phyloP scores from a whole-genome alignment of 1,140 invertebrate genomes.

The Dreissena polymorpha region DNA sequence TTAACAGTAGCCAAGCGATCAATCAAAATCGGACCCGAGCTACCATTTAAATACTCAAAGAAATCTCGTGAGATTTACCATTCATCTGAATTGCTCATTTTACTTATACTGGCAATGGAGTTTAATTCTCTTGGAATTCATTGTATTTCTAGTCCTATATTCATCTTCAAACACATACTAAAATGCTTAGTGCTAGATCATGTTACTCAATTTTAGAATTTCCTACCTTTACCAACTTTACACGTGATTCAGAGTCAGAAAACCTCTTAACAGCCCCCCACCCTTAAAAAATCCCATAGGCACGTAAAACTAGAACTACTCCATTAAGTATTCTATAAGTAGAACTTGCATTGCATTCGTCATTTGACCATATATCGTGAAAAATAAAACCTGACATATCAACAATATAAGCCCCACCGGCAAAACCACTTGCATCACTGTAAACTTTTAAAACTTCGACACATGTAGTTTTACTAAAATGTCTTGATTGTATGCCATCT shows the following conservation, averaged over 20 bases:
- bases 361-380: neutral
- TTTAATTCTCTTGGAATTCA: slow-evolving; percentile 29
- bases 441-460: too few relatives aligned
- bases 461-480: too few relatives aligned
- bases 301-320: neutral
- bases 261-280: neutral
- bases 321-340: neutral
- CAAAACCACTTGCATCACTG: too few relatives aligned
- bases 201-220: slow-evolving; percentile 9
- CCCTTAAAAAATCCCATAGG: neutral
- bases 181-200: slow-evolving; percentile 4
- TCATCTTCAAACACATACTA: slow-evolving; percentile 1
- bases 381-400: neutral
- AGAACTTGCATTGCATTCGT: neutral
- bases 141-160: slow-evolving; percentile 4
- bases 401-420: too few relatives aligned
- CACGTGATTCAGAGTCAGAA: slow-evolving; percentile 24
- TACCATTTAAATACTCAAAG: slow-evolving; percentile 16
- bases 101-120: slow-evolving; percentile 20
- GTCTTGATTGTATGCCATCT: too few relatives aligned
- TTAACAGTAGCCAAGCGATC: slow-evolving; percentile 7
- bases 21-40: neutral
- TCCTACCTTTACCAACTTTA: neutral
- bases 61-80: neutral
- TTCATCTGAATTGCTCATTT: neutral